phyloP scores from a whole-genome alignment of 2,888 invertebrate species.

The Drosophila nr. medialis region DNA sequence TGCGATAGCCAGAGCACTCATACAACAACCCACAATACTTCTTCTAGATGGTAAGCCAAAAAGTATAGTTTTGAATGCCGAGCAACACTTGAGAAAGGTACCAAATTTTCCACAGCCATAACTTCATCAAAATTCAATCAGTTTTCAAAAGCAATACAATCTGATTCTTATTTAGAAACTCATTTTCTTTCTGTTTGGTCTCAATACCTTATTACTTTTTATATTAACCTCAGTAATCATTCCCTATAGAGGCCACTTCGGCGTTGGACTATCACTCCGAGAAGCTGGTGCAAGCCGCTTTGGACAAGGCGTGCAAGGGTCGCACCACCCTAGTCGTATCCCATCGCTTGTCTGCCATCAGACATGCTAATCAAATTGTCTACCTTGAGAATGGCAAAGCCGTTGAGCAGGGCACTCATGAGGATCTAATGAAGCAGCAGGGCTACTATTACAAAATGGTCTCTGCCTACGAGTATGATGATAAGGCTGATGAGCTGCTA shows the following conservation, averaged over 20 bases:
- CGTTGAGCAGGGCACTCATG: slow-evolving; percentile 90
- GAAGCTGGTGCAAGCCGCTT: slow-evolving; percentile 90
- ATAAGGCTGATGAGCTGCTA: slow-evolving; percentile 62
- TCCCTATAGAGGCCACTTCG: slow-evolving; percentile 89
- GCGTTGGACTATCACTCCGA: slow-evolving; percentile 93
- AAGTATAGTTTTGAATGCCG: neutral
- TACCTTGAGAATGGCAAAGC: slow-evolving; percentile 89
- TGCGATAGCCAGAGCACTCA: slow-evolving; percentile 92
- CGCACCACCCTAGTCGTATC: slow-evolving; percentile 91
- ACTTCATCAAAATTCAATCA: neutral
- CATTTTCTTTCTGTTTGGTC: neutral
- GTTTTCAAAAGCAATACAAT: neutral
- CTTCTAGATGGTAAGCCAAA: slow-evolving; percentile 86
- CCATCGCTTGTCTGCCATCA: slow-evolving; percentile 89
- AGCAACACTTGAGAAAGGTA: neutral
- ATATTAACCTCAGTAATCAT: neutral
- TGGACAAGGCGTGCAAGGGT: slow-evolving; percentile 90
- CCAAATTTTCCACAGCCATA: neutral
- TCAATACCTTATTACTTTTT: neutral
- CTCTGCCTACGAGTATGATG: slow-evolving; percentile 78
- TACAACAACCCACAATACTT: slow-evolving; percentile 90
- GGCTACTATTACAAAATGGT: slow-evolving; percentile 89
- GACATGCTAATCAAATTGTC: slow-evolving; percentile 89
- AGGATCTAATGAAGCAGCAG: slow-evolving; percentile 87
- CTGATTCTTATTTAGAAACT: too few species aligned